A percentile compares a stretch with the other conserved stretches of the same genome.
phyloP scores from a whole-genome alignment of 2,113 vertebrate species.

The Xiphophorus maculatus region DNA sequence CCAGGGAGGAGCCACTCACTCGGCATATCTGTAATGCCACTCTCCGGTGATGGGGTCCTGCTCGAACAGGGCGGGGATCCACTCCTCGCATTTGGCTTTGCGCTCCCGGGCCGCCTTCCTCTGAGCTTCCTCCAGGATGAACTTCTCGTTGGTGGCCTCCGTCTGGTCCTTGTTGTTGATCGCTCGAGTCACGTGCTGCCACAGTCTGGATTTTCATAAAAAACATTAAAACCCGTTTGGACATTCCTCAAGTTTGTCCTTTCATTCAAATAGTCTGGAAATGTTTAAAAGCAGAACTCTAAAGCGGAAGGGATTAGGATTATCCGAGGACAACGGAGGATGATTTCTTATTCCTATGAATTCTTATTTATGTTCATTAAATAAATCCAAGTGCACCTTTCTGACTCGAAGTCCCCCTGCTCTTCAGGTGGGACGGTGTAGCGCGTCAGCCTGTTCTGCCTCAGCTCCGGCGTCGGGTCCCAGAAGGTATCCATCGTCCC shows the following conservation, averaged over 20 bases:
- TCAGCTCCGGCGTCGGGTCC: conserved; percentile 92
- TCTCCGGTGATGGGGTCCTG: conserved; percentile 91
- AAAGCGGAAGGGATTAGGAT: too few species aligned
- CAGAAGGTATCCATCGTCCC: conserved; percentile 90
- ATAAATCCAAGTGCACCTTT: conserved; percentile 81
- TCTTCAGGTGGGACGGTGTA: conserved; percentile 93
- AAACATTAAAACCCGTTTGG: not conserved
- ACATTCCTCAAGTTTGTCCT: too few species aligned
- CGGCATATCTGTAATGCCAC: conserved; percentile 96
- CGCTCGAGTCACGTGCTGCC: conserved; percentile 96
- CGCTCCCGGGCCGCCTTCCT: conserved; percentile 92
- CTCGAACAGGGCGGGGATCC: conserved; percentile 90
- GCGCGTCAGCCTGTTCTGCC: conserved; percentile 87
- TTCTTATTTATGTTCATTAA: too few species aligned
- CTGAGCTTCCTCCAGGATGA: conserved; percentile 93
- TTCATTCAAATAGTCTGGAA: too few species aligned
- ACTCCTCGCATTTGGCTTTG: conserved; percentile 91
- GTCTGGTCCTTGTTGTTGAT: conserved; percentile 98
- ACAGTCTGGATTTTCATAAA: conserved; percentile 80
- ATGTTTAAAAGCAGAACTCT: too few species aligned
- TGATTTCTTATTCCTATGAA: too few species aligned
- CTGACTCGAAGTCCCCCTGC: conserved; percentile 92
- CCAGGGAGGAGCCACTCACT: conserved; percentile 82
- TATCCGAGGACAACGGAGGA: too few species aligned
- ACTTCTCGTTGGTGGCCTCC: conserved; percentile 97